Base-by-base conservation (phyloP, 2,888 invertebrate genomes). In the Charanyca ferruginea region DNA sequence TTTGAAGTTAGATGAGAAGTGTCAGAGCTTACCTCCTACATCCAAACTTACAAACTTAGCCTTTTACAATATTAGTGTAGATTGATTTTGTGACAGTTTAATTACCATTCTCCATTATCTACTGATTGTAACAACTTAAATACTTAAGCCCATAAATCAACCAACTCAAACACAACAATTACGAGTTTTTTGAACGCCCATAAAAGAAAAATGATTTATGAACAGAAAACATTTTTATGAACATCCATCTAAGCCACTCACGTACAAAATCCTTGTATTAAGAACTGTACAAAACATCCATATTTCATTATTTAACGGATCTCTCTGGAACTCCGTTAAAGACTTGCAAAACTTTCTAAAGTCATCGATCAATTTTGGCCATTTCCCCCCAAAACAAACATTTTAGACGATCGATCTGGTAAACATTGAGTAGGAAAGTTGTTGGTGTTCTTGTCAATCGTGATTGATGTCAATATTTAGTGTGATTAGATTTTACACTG, bases 361-460 rank as follows among this genome's bases (percentile, higher is more conserved):
- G 75, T 59, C 79, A 80, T 84, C 84, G 74, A 81, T 84, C 84
- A 84, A 76, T 74, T 81, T 75, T 71, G 68, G 73, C 66, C 66
- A 77, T 79, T 83, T 75, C 69, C 51, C 51, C 60, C 44, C 22
- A 59, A 62, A 70, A 77, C 78, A 81, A 81, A 84, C 75, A 83
- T 81, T 80, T 68, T 66, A 70, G 76, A 52, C 66, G 66, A 80
- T 79, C 70, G 74, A 80, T 82, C 53, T 63, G 51, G 71, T 49
- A 54, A 76, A 69, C 70, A 77, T 51, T 45, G 64, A 53, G 53
- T 13, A 59, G 28, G 45, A 25, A 72, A 76, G 44, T 69, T 58
- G 66, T 66, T 78, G 71, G 60, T 72, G 51, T 49, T 60, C 59
- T 47, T 68, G 82, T 79, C 82, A 63, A 79, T 68, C 23, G 45